A percentile compares a stretch with the other conserved stretches of the same genome.
Evolutionary conservation across 2,113 vertebrate species (phyloP).

Genomic region (Apistogramma diplotaenia): DNA sequence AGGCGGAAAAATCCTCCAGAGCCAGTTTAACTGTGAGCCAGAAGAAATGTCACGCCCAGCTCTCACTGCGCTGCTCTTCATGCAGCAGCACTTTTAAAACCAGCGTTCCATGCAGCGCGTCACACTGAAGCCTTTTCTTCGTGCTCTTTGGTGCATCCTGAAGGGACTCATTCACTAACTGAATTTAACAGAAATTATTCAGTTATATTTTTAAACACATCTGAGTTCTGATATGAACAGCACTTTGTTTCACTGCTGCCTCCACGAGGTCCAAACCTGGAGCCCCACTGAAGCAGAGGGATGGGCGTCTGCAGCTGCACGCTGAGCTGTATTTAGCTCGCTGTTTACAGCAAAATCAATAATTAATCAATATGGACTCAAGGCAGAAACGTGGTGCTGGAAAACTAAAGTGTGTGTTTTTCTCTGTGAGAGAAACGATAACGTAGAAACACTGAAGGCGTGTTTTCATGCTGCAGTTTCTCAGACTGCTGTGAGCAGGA

Average conservation of each 20-base stretch:
- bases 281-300: neutral
- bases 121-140: neutral
- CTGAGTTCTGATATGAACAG: neutral
- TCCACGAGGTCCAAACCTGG: neutral
- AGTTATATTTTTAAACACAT: neutral
- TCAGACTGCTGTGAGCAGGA: too few species aligned
- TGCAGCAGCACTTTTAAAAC: neutral
- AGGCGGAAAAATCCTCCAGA: neutral
- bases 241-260: neutral
- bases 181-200: neutral
- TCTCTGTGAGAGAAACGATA: neutral
- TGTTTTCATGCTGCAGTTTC: too few species aligned
- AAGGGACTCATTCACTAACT: neutral
- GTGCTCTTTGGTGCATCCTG: neutral
- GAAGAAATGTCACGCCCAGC: neutral
- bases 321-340: neutral
- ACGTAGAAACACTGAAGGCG: too few species aligned
- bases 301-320: neutral
- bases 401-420: neutral
- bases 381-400: neutral
- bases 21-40: neutral
- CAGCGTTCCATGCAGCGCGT: neutral
- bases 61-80: neutral
- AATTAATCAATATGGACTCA: neutral
- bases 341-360: neutral